A percentile compares a stretch with the other conserved stretches of the same genome.
These are phyloP conservation scores for Urophycis tenuis DNA, from an alignment of 2,797 vertebrate species.

Conservation along the genomic window DNA sequence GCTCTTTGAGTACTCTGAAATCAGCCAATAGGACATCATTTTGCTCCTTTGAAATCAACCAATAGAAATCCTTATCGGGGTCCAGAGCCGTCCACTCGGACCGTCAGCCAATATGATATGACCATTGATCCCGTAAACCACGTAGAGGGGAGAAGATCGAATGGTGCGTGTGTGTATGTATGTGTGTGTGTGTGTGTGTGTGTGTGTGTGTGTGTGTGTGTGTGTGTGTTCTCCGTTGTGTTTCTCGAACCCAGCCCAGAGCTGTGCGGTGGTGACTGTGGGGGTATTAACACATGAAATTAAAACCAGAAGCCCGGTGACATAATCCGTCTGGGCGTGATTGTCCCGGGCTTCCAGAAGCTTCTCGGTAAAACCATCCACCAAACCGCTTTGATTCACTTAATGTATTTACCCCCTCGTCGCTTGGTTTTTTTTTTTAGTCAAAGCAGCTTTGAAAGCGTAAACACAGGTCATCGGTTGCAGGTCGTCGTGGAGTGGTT, in stretches of 20 bases:
- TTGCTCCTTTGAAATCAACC: neutral
- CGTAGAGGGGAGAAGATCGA: neutral
- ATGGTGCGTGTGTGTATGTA: neutral
- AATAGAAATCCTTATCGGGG: neutral
- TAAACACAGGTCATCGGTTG: neutral
- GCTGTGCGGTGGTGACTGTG: neutral
- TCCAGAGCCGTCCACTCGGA: neutral
- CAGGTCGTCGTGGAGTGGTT: too few relatives aligned
- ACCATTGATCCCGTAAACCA: neutral
- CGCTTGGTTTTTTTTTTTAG: neutral
- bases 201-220: neutral
- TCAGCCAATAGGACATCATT: neutral
- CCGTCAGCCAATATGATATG: neutral
- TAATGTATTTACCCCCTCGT: neutral
- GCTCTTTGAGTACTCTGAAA: neutral
- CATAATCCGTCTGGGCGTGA: neutral
- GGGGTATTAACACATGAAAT: neutral
- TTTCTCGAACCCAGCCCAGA: neutral
- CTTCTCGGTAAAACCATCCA: neutral
- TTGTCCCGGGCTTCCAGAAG: neutral
- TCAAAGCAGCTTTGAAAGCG: neutral
- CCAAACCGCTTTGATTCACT: neutral
- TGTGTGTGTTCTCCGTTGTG: neutral
- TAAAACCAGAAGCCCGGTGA: neutral
- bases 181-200: neutral